Conservation (phyloP, 2,113 vertebrate species). For the Charadrius vociferus region DNA sequence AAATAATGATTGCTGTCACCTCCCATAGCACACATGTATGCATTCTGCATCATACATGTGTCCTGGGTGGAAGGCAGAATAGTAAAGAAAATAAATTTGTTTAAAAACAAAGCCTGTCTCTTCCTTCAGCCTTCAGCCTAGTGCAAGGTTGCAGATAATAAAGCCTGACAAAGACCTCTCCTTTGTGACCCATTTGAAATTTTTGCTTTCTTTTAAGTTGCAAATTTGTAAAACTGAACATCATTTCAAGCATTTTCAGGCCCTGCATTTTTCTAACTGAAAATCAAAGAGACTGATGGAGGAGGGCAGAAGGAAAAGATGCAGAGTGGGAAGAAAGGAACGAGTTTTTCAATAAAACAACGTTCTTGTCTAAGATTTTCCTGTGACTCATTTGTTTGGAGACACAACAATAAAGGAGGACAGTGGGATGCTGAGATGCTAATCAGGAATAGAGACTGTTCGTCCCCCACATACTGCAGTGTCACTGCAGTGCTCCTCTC, state of each 20-base stretch:
- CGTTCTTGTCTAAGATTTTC: neutral
- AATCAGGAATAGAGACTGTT: neutral
- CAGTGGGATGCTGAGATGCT: conserved; percentile 7
- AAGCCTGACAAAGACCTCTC: neutral
- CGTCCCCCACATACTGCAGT: neutral
- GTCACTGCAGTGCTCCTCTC: neutral
- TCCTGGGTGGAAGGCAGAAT: neutral
- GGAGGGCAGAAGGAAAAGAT: neutral
- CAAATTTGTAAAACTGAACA: neutral
- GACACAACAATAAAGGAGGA: neutral
- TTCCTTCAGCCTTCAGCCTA: neutral
- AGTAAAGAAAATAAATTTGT: neutral
- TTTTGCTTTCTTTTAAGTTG: neutral
- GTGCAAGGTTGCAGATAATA: neutral
- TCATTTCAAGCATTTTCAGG: neutral
- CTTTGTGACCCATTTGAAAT: neutral
- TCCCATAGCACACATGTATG: neutral
- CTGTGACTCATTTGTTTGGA: conserved; percentile 14
- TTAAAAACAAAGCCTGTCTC: neutral
- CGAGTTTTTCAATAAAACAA: neutral
- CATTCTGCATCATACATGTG: neutral
- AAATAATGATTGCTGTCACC: neutral
- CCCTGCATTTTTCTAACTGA: neutral
- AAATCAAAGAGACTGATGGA: neutral
- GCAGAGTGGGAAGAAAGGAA: neutral